Evolutionary conservation across 2,113 vertebrate genomes (phyloP).

Genomic region (Poeciliopsis turrubarensis): DNA sequence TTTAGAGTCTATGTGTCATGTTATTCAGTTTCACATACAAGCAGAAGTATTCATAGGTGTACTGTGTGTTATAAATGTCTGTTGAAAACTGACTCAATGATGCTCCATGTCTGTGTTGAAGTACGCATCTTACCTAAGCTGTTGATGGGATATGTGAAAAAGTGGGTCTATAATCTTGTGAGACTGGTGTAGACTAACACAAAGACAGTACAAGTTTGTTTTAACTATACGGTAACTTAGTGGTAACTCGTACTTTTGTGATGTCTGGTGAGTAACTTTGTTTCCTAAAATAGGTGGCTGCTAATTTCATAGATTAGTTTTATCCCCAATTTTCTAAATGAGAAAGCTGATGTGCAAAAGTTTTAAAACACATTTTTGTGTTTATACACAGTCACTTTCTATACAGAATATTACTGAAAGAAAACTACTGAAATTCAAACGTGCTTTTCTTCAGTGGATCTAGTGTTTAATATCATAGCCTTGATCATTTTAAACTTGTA

Average conservation of each 20-base stretch:
- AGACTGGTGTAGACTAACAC: not conserved
- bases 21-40: conserved; percentile 1
- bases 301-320: not conserved
- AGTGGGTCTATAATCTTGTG: not conserved
- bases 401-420: not conserved
- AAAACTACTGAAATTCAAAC: too few species aligned
- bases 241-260: not conserved
- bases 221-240: not conserved
- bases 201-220: not conserved
- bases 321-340: too few species aligned
- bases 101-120: not conserved
- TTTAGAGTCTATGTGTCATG: not conserved
- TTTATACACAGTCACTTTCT: not conserved
- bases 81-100: not conserved
- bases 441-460: too few species aligned
- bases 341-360: not conserved
- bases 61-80: not conserved
- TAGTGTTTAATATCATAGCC: too few species aligned
- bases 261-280: not conserved
- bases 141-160: not conserved
- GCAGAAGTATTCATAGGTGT: not conserved
- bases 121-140: not conserved
- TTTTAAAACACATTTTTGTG: not conserved
- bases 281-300: not conserved
- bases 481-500: too few species aligned